A percentile compares a stretch with the other conserved stretches of the same genome.
Evolutionary conservation across 2,888 invertebrate species (phyloP).

Genomic region (Poecilobothrus nobilitatus): DNA sequence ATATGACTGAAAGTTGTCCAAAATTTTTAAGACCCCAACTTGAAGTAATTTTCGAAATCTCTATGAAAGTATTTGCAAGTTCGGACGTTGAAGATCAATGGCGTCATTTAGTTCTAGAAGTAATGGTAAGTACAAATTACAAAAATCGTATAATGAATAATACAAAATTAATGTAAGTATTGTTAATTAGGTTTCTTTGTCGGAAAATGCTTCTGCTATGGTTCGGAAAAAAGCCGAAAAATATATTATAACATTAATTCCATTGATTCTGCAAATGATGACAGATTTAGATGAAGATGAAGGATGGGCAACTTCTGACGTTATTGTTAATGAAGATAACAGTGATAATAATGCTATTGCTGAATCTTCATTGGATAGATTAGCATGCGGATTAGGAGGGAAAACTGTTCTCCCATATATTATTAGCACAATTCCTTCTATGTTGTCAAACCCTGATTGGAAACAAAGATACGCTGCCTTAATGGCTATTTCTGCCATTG

Average conservation of each 20-base stretch:
- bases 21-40: slow-evolving; percentile 86
- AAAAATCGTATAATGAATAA: not conserved
- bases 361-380: slow-evolving; percentile 90
- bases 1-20: slow-evolving; percentile 86
- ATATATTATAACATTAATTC: slow-evolving; percentile 71
- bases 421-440: slow-evolving; percentile 72
- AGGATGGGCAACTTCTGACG: slow-evolving; percentile 80
- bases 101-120: slow-evolving; percentile 86
- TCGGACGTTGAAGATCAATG: slow-evolving; percentile 68
- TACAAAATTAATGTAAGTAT: not conserved
- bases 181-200: slow-evolving; percentile 47
- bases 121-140: slow-evolving; percentile 44
- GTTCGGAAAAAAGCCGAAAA: slow-evolving; percentile 84
- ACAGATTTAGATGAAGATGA: slow-evolving; percentile 88
- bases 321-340: slow-evolving; percentile 84
- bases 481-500: slow-evolving; percentile 97
- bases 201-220: slow-evolving; percentile 95
- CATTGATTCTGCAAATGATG: slow-evolving; percentile 86
- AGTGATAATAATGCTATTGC: slow-evolving; percentile 93
- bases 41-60: slow-evolving; percentile 75
- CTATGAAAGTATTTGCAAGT: slow-evolving; percentile 71
- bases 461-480: slow-evolving; percentile 90
- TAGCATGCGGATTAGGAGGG: slow-evolving; percentile 95
- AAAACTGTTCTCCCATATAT: slow-evolving; percentile 83
- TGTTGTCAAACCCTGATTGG: slow-evolving; percentile 79